These are phyloP conservation scores for Bombus affinis DNA, from an alignment of 1,140 invertebrate species.

Conservation along the genomic window DNA sequence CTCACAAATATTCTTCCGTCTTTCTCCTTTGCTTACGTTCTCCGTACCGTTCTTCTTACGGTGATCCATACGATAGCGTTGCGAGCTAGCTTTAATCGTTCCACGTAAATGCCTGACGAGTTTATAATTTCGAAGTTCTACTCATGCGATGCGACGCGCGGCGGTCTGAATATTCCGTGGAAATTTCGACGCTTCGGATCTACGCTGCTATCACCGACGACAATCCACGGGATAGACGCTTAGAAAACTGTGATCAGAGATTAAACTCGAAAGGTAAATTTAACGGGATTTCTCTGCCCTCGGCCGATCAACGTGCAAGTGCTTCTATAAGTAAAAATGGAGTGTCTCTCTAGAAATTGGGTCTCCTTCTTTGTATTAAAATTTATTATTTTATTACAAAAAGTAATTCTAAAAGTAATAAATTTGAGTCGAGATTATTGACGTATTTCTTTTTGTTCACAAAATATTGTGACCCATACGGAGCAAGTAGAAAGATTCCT, in stretches of 20 bases:
- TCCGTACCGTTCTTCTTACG: constrained; percentile 60
- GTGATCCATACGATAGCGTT: constrained; percentile 53
- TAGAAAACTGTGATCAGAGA: constrained; percentile 42
- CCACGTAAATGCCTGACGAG: constrained; percentile 73
- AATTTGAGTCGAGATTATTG: no score
- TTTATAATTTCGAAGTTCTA: constrained; percentile 73
- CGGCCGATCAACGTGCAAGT: neutral
- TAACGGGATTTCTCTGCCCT: neutral
- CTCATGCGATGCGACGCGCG: constrained; percentile 47
- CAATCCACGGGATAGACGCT: constrained; percentile 31
- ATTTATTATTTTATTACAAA: neutral
- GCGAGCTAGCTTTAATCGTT: constrained; percentile 71
- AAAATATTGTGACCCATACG: neutral
- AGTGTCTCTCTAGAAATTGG: neutral
- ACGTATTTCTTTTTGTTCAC: neutral
- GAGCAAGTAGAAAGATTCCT: neutral
- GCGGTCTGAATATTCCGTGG: constrained; percentile 59
- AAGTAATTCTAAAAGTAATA: neutral
- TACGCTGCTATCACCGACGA: constrained; percentile 14
- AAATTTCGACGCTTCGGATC: constrained; percentile 59
- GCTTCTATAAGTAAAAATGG: neutral
- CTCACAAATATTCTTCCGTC: constrained; percentile 34
- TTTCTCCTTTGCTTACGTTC: constrained; percentile 5
- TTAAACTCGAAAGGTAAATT: constrained; percentile 35
- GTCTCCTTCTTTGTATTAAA: no score